A percentile compares a stretch with the other conserved stretches of the same genome.
These are phyloP conservation scores for Artemia sinica DNA, from an alignment of 2,888 invertebrate genomes.

Conservation along the genomic window DNA sequence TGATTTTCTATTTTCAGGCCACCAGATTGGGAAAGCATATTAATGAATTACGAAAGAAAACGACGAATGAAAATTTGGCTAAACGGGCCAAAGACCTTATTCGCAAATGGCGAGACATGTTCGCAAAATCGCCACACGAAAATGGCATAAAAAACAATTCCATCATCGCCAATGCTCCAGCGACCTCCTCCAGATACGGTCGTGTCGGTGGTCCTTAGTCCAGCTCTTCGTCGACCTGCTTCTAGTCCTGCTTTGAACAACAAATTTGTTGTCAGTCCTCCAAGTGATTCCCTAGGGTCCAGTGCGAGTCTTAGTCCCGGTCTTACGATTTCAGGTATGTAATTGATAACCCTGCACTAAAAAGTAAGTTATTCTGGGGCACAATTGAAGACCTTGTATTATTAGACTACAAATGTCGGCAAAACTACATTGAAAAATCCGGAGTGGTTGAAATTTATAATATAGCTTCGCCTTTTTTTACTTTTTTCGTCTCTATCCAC, in stretches of 20 bases:
- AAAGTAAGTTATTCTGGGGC: too few relatives aligned
- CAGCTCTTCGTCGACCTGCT: conserved; percentile 22
- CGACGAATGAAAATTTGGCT: conserved; percentile 62
- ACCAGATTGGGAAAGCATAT: conserved; percentile 79
- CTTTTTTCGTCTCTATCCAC: too few relatives aligned
- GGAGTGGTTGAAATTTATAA: too few relatives aligned
- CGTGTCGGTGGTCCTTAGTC: conserved; percentile 21
- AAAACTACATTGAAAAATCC: too few relatives aligned
- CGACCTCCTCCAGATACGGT: background rate
- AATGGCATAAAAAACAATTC: too few relatives aligned
- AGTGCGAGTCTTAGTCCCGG: conserved; percentile 23
- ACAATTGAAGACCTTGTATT: too few relatives aligned
- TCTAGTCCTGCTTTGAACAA: conserved; percentile 22
- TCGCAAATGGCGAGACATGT: conserved; percentile 80
- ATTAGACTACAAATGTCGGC: too few relatives aligned
- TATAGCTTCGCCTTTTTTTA: too few relatives aligned
- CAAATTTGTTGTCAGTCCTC: conserved; percentile 15
- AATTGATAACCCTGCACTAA: too few relatives aligned
- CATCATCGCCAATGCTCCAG: background rate
- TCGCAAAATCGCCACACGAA: too few relatives aligned
- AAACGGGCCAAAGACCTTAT: conserved; percentile 77
- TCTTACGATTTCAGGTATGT: conserved; percentile 16
- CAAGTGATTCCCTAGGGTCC: conserved; percentile 20
- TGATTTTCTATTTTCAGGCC: conserved; percentile 43
- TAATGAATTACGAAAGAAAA: conserved; percentile 74